Base-by-base conservation (phyloP, 2,797 vertebrate genomes). In the Dromococcyx pavoninus region DNA sequence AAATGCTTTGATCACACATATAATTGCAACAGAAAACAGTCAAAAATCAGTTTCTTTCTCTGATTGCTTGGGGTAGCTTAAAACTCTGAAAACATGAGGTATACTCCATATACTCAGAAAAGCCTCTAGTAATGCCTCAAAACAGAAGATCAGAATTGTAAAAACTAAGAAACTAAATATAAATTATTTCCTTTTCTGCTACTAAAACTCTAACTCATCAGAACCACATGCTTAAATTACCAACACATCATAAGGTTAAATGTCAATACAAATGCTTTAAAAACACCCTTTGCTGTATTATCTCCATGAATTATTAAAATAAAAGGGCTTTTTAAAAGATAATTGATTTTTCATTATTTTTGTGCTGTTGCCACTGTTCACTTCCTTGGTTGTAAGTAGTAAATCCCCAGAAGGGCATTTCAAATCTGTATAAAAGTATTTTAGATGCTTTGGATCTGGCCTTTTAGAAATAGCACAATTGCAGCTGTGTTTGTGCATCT, bases 281-380 rank as follows among this genome's bases (percentile, higher is more conserved):
- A 93, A 94, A 80, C 65, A 21, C 58, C 65, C 56, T 80, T 91
- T 46, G 15, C 65, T 35, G 7, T 77, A n/a, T 91, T 90, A 93
- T 46, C 23, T 53, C 30, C 21, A 5, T 14, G 22, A 46, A 43
- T 75, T 84, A 73, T 80, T 93, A 79, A 89, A 92, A 89, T 89
- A 62, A 84, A 91, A 79, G 73, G 33, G 17, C 33, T 70, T 48
- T 94, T 95, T 51, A 90, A 93, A 93, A 74, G 1, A 0, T 53
- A 79, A 91, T 77, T 71, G 44, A 43, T 39, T 96, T 93, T 82
- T 85, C 48, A 82, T 74, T 94, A 91, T 89, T 95, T 93, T 71
- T 65, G 84, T 95, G 62, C 57, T 79, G 30, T 60, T 93, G 56
- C 37, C 1, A 1, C 33, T 86, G 37, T 65, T 95, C 25, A 10